Percentiles rank a stretch among this genome's conserved stretches.
Evolutionary conservation across 2,113 vertebrate species (phyloP).

Genomic region (Pao palembangensis): DNA sequence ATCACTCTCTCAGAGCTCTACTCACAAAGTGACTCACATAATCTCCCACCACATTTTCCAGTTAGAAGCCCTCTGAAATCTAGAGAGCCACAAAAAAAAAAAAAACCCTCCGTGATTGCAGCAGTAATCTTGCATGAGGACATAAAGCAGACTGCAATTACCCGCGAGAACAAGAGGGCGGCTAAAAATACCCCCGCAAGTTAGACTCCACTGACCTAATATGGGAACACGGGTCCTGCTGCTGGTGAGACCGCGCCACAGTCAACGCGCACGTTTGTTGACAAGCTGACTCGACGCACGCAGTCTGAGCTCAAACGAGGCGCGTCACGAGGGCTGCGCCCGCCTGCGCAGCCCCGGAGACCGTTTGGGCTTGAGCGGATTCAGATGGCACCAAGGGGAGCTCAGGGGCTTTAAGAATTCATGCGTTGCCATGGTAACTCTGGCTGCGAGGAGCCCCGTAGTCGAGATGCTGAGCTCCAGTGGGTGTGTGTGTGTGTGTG

Average conservation of each 20-base stretch:
- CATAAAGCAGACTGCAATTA: slow-evolving; percentile 63
- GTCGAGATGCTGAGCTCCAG: slow-evolving; percentile 51
- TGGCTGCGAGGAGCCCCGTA: slow-evolving; percentile 18
- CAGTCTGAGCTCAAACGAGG: slow-evolving; percentile 1
- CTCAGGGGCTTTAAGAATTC: slow-evolving; percentile 53
- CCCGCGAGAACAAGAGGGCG: slow-evolving; percentile 53
- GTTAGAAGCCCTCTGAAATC: slow-evolving; percentile 26
- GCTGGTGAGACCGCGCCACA: slow-evolving; percentile 9
- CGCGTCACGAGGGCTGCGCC: slow-evolving; percentile 25
- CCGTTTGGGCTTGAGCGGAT: slow-evolving; percentile 35
- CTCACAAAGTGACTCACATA: slow-evolving; percentile 31
- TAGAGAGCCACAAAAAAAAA: neutral
- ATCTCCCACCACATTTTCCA: slow-evolving; percentile 32
- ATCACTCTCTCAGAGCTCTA: slow-evolving; percentile 10
- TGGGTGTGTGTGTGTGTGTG: slow-evolving; percentile 35
- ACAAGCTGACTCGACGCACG: slow-evolving; percentile 23
- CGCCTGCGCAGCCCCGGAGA: slow-evolving; percentile 27
- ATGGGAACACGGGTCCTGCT: slow-evolving; percentile 55
- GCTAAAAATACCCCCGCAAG: slow-evolving; percentile 70
- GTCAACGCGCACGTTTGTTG: slow-evolving; percentile 38
- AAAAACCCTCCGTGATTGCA: slow-evolving; percentile 23
- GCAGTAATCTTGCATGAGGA: slow-evolving; percentile 47
- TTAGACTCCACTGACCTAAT: slow-evolving; percentile 62
- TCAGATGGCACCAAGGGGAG: slow-evolving; percentile 18
- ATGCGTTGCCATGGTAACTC: slow-evolving; percentile 63